Percentiles rank a stretch among this genome's conserved stretches.
Evolutionary conservation across 2,797 vertebrate genomes (phyloP).

Genomic region (Syngnathus acus): DNA sequence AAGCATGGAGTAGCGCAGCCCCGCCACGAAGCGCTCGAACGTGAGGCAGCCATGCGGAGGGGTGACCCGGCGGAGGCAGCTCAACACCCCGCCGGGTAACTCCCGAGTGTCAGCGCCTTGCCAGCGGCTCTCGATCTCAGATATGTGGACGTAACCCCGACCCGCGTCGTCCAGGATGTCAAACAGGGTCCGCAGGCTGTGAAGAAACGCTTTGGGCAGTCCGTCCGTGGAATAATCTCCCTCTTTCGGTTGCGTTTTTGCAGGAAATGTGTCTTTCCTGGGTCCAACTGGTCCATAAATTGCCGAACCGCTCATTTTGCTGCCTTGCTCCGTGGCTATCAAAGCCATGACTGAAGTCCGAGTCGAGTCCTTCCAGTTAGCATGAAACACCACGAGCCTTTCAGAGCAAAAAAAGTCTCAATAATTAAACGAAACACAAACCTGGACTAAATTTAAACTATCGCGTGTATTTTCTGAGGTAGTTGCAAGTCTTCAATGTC

Average conservation of each 20-base stretch:
- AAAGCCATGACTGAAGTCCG: slow-evolving; percentile 46
- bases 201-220: slow-evolving; percentile 83
- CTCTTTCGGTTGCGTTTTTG: slow-evolving; percentile 38
- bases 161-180: slow-evolving; percentile 87
- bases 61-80: slow-evolving; percentile 76
- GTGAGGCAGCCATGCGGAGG: slow-evolving; percentile 86
- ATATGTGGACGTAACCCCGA: slow-evolving; percentile 84
- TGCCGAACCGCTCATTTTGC: slow-evolving; percentile 42
- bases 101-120: slow-evolving; percentile 78
- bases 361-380: slow-evolving; percentile 16
- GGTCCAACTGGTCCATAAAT: slow-evolving; percentile 37
- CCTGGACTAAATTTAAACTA: not conserved
- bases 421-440: not conserved
- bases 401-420: too few relatives aligned
- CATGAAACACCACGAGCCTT: slow-evolving; percentile 10
- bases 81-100: slow-evolving; percentile 80
- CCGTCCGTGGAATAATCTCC: slow-evolving; percentile 69
- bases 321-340: slow-evolving; percentile 61
- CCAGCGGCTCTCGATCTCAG: slow-evolving; percentile 95
- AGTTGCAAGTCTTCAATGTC: not conserved
- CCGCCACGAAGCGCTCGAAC: slow-evolving; percentile 87
- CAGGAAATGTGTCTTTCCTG: slow-evolving; percentile 34
- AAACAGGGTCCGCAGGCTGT: slow-evolving; percentile 87
- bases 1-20: slow-evolving; percentile 81
- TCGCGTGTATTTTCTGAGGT: not conserved